These are phyloP conservation scores for Leuctra nigra DNA, from an alignment of 2,888 invertebrate species.

Conservation along the genomic window DNA sequence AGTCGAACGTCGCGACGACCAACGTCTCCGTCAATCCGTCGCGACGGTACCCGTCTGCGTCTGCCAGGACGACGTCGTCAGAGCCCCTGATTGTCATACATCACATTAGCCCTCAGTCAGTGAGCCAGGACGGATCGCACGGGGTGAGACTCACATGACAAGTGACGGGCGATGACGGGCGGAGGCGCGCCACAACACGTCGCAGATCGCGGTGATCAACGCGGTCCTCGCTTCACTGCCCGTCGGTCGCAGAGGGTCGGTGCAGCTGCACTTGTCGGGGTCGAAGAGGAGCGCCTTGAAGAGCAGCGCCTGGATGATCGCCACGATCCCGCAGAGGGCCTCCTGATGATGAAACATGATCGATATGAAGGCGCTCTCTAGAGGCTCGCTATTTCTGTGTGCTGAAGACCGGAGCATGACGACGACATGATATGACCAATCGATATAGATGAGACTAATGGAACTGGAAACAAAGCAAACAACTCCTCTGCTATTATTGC, in stretches of 20 bases:
- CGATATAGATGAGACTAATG: no score
- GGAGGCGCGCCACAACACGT: slow-evolving; percentile 22
- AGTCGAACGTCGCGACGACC: slow-evolving; percentile 33
- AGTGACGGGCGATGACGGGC: no score
- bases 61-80: slow-evolving; percentile 24
- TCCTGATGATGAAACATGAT: no score
- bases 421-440: no score
- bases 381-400: no score
- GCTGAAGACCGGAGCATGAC: no score
- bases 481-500: no score
- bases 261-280: slow-evolving; percentile 13
- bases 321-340: slow-evolving; percentile 48
- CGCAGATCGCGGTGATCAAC: slow-evolving; percentile 15
- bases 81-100: neutral
- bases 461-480: no score
- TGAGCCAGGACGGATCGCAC: neutral
- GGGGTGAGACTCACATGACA: neutral
- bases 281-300: slow-evolving; percentile 42
- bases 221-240: slow-evolving; percentile 18
- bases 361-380: no score
- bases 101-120: neutral
- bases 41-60: slow-evolving; percentile 26
- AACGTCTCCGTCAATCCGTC: slow-evolving; percentile 33
- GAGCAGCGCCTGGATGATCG: slow-evolving; percentile 44
- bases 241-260: slow-evolving; percentile 21